Conservation (phyloP, 2,888 invertebrate genomes). For the Euspilapteryx auroguttella region DNA sequence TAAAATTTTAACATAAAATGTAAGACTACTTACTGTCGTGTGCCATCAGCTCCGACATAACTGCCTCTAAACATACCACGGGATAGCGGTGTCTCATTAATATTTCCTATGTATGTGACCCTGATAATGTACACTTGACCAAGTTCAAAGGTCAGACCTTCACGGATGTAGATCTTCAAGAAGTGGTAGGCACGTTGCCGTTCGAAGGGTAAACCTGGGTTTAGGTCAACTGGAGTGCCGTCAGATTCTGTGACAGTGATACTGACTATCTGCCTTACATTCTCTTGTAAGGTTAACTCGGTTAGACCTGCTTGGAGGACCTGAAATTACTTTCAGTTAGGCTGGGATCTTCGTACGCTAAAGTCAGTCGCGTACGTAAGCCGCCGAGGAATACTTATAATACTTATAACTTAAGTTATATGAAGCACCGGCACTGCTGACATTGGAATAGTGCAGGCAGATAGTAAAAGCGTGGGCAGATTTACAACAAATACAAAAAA, state of each 20-base stretch:
- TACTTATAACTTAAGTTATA: no score
- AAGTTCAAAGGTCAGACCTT: constrained; percentile 18
- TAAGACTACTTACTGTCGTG: constrained; percentile 31
- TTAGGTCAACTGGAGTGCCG: constrained; percentile 13
- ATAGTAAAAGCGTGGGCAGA: no score
- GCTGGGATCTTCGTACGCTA: no score
- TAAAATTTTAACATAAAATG: no score
- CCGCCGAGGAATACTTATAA: no score
- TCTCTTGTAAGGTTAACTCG: constrained; percentile 32
- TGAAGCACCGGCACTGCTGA: no score
- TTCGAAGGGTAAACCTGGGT: constrained; percentile 16
- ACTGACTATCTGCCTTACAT: constrained; percentile 22
- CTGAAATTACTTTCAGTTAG: no score
- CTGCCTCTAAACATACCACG: constrained; percentile 46
- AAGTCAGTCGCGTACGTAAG: no score
- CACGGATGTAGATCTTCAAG: constrained; percentile 26
- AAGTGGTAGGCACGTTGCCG: constrained; percentile 27
- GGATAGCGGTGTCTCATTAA: constrained; percentile 43
- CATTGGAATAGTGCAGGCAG: no score
- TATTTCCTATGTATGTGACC: constrained; percentile 34
- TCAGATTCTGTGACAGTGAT: constrained; percentile 16
- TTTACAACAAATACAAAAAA: no score
- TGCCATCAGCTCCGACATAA: constrained; percentile 22
- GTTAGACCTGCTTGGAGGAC: constrained; percentile 16
- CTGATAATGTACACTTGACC: constrained; percentile 19